Evolutionary conservation across 2,888 invertebrate genomes (phyloP).

Genomic region (Conomelus anceps): DNA sequence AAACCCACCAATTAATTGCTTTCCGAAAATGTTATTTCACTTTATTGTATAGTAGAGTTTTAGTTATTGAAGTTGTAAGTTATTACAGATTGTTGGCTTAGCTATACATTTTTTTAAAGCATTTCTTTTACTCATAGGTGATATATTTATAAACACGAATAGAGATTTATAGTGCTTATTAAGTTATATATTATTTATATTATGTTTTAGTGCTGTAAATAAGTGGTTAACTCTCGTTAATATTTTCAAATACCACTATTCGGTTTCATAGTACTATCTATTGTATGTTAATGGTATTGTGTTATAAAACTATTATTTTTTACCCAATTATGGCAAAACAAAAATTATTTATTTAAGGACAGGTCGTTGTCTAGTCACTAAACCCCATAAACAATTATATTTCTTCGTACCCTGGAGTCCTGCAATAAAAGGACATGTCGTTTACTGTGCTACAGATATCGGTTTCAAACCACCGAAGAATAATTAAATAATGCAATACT

Average conservation of each 20-base stretch:
- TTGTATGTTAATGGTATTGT: background rate
- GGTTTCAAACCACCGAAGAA: no score
- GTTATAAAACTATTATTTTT: no score
- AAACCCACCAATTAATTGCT: background rate
- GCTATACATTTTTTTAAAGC: background rate
- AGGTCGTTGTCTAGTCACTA: background rate
- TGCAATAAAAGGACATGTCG: no score
- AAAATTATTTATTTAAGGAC: background rate
- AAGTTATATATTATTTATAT: background rate
- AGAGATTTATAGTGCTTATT: background rate
- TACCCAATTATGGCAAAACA: background rate
- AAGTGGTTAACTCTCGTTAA: background rate
- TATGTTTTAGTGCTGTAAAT: background rate
- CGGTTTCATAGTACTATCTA: background rate
- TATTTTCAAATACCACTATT: background rate
- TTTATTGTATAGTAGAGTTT: background rate
- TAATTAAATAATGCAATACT: no score
- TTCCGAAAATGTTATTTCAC: background rate
- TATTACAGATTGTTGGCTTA: background rate
- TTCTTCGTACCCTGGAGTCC: background rate
- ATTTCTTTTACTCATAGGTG: no score
- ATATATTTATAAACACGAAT: no score
- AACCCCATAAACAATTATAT: background rate
- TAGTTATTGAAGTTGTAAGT: background rate
- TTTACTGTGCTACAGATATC: no score